Evolutionary conservation across 1,140 invertebrate genomes (phyloP).

Genomic region (Monomorium pharaonis): DNA sequence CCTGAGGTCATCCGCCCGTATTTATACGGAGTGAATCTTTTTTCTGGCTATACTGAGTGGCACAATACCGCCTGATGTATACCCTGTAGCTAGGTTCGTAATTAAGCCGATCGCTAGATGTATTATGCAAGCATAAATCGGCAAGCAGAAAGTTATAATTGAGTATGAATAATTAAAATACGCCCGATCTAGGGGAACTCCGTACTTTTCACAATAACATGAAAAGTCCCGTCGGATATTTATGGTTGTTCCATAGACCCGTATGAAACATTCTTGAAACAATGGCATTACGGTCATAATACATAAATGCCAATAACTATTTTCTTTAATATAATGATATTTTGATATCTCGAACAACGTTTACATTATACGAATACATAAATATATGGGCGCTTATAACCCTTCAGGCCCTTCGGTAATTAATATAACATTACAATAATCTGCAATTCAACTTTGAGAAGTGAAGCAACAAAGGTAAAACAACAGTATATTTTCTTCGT

Average conservation of each 20-base stretch:
- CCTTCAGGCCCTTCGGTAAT: neutral
- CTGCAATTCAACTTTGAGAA: neutral
- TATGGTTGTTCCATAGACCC: neutral
- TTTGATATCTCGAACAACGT: neutral
- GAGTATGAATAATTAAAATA: constrained; percentile 71
- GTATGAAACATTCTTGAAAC: constrained; percentile 1
- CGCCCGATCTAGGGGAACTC: neutral
- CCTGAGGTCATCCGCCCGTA: constrained; percentile 35
- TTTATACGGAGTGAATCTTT: constrained; percentile 60
- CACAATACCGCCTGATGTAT: constrained; percentile 53
- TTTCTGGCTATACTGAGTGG: constrained; percentile 32
- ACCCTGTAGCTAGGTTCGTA: constrained; percentile 54
- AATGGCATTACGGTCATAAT: constrained; percentile 1
- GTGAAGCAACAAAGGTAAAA: neutral
- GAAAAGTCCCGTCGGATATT: constrained; percentile 42
- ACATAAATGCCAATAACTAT: neutral
- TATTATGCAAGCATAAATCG: constrained; percentile 64
- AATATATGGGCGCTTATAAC: neutral
- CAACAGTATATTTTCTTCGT: neutral
- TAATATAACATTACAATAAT: neutral
- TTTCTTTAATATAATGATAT: constrained; percentile 11
- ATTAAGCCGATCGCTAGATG: constrained; percentile 61
- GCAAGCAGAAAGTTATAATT: constrained; percentile 68
- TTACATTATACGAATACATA: neutral
- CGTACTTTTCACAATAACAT: constrained; percentile 41